Conservation (phyloP, 2,888 invertebrate genomes). For the Spodoptera littoralis region DNA sequence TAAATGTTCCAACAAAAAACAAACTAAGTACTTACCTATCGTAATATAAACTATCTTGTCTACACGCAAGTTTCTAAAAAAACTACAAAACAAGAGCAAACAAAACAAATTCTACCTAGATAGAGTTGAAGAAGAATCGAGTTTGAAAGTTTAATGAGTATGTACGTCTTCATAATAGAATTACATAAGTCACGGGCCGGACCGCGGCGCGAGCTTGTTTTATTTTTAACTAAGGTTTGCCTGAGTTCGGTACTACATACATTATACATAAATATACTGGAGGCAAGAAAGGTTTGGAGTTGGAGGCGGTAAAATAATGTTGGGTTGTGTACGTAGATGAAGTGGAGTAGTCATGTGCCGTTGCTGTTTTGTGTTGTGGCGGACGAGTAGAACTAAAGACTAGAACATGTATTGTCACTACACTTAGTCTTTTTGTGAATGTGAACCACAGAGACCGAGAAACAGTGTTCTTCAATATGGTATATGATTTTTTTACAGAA, state of each 20-base stretch:
- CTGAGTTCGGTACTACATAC: slow-evolving; percentile 46
- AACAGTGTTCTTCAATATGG: too few relatives aligned
- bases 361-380: too few relatives aligned
- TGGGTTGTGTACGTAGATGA: background rate
- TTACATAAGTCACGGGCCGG: slow-evolving; percentile 52
- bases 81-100: background rate
- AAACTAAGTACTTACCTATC: background rate
- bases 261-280: slow-evolving; percentile 48
- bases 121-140: slow-evolving; percentile 9
- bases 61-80: too few relatives aligned
- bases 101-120: slow-evolving; percentile 2
- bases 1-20: too few relatives aligned
- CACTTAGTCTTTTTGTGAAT: too few relatives aligned
- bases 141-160: slow-evolving; percentile 36
- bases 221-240: slow-evolving; percentile 60
- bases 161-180: slow-evolving; percentile 56
- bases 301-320: background rate
- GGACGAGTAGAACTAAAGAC: too few relatives aligned
- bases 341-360: too few relatives aligned
- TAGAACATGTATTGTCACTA: too few relatives aligned
- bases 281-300: slow-evolving; percentile 27
- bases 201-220: slow-evolving; percentile 38
- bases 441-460: too few relatives aligned
- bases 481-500: too few relatives aligned
- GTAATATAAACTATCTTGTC: too few relatives aligned